Conservation (phyloP, 2,797 vertebrate genomes). For the Babyrousa celebensis region DNA sequence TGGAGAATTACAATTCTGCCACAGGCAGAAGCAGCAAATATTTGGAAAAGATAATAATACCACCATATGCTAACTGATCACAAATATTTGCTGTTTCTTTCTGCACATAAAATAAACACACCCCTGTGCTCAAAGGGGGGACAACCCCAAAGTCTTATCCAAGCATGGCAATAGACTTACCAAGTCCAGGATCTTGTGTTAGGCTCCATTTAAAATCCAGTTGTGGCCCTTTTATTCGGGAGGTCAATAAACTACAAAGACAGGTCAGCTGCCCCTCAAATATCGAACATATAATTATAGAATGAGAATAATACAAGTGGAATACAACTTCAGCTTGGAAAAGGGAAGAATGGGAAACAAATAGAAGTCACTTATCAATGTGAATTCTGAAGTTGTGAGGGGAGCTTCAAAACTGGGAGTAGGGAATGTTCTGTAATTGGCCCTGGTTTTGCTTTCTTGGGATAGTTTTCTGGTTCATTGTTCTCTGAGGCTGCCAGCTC, state of each 20-base stretch:
- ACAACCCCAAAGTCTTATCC: constrained; percentile 1
- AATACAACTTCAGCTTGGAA: not conserved
- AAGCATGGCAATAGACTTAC: not conserved
- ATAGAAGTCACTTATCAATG: not conserved
- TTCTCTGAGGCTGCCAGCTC: not conserved
- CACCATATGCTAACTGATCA: not conserved
- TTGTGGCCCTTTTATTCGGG: constrained; percentile 4
- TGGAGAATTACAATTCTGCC: constrained; percentile 47
- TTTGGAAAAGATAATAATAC: constrained; percentile 28
- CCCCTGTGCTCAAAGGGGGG: not conserved
- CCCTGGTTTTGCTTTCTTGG: not conserved
- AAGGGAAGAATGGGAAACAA: too few species aligned
- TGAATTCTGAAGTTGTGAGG: constrained; percentile 30
- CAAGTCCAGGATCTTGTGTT: not conserved
- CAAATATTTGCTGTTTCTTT: constrained; percentile 40
- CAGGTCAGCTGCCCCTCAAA: not conserved
- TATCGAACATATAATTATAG: not conserved
- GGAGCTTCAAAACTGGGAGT: not conserved
- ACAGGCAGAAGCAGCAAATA: constrained; percentile 45
- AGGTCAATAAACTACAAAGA: constrained; percentile 60
- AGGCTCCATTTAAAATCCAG: constrained; percentile 22
- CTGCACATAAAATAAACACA: constrained; percentile 10
- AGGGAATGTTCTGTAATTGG: not conserved
- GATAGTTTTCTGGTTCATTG: not conserved
- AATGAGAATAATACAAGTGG: not conserved